Evolutionary conservation across 2,113 vertebrate species (phyloP).

Genomic region (Orthochromis malagaraziensis): DNA sequence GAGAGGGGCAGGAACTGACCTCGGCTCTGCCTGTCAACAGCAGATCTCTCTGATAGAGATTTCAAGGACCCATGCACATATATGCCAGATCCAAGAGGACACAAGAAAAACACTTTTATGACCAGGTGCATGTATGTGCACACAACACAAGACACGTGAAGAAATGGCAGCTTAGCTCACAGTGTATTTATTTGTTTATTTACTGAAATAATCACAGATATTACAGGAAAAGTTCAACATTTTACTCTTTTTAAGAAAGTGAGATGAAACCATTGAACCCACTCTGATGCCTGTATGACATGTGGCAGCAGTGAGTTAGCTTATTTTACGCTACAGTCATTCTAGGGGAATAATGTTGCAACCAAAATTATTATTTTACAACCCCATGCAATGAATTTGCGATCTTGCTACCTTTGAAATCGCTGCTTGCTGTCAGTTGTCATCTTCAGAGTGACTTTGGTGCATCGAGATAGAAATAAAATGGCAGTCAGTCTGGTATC

Average conservation of each 20-base stretch:
- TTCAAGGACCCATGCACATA: constrained; percentile 3
- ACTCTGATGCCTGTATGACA: neutral
- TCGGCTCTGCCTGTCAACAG: constrained; percentile 56
- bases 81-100: constrained; percentile 6
- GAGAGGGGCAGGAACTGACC: constrained; percentile 68
- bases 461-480: neutral
- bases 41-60: constrained; percentile 57
- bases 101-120: neutral
- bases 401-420: neutral
- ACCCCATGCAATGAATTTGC: neutral
- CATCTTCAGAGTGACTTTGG: neutral
- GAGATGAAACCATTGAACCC: neutral
- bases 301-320: neutral
- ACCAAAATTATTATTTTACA: neutral
- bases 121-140: neutral
- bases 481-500: neutral
- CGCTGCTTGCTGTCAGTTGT: neutral
- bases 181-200: neutral
- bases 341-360: neutral
- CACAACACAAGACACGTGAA: neutral
- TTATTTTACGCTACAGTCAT: neutral
- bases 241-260: neutral
- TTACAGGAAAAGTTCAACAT: neutral
- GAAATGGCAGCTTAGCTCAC: neutral
- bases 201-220: neutral